Percentiles rank a stretch among this genome's conserved stretches.
These are phyloP conservation scores for Merluccius polli DNA, from an alignment of 2,797 vertebrate species.

Conservation along the genomic window DNA sequence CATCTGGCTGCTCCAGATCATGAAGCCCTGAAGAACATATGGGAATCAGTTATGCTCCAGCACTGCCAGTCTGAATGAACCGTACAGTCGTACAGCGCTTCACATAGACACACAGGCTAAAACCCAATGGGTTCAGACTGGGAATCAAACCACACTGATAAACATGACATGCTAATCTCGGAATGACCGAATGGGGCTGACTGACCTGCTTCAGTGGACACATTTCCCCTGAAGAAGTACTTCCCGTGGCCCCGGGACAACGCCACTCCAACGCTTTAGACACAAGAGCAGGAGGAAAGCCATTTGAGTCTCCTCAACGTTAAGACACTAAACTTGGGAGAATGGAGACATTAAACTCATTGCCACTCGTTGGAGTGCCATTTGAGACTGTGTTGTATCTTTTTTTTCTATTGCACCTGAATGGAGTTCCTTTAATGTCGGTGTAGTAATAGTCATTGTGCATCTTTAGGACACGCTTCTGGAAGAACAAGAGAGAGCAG, in stretches of 20 bases:
- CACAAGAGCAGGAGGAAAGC: conserved; percentile 19
- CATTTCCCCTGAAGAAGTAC: conserved; percentile 95
- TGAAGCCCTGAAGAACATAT: conserved; percentile 83
- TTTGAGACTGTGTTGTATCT: background rate
- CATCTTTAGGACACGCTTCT: conserved; percentile 97
- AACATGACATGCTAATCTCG: background rate
- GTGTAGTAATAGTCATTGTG: conserved; percentile 99
- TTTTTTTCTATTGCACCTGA: conserved; percentile 75
- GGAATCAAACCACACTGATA: background rate
- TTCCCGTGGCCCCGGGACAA: conserved; percentile 96
- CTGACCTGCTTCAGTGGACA: conserved; percentile 91
- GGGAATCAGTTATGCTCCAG: conserved; percentile 66
- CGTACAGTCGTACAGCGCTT: conserved; percentile 9
- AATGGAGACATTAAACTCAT: background rate
- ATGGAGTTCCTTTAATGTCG: conserved; percentile 97
- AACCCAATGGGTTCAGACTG: background rate
- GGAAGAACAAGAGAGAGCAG: conserved; percentile 44
- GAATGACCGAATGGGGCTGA: background rate
- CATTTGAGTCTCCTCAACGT: background rate
- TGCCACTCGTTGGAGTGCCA: background rate
- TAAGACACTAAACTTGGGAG: background rate
- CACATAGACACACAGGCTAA: background rate
- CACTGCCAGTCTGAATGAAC: conserved; percentile 33
- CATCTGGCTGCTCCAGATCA: conserved; percentile 96
- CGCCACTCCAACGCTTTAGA: conserved; percentile 88